Evolutionary conservation across 2,113 vertebrate genomes (phyloP).

Genomic region (Symphodus melops): DNA sequence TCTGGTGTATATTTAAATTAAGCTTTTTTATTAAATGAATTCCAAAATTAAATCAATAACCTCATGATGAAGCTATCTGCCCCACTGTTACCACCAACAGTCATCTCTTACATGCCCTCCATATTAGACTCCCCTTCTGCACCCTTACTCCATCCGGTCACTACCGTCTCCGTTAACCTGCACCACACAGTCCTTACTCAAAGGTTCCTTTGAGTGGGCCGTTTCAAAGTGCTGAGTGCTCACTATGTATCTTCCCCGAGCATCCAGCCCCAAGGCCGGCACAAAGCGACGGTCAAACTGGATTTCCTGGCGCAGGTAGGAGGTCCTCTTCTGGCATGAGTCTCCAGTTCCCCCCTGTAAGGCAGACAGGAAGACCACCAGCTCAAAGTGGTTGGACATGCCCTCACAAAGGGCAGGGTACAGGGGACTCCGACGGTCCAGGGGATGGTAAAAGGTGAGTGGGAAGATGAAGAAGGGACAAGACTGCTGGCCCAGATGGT

Average conservation of each 20-base stretch:
- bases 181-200: constrained; percentile 91
- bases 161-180: constrained; percentile 90
- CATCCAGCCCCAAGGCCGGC: constrained; percentile 82
- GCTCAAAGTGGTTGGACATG: constrained; percentile 86
- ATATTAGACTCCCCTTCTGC: background rate
- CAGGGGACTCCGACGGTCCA: constrained; percentile 89
- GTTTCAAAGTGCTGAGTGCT: constrained; percentile 93
- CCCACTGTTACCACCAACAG: background rate
- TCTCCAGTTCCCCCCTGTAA: constrained; percentile 95
- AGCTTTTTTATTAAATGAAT: constrained; percentile 15
- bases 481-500: constrained; percentile 84
- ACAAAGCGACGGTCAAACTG: constrained; percentile 88
- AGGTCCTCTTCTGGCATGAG: constrained; percentile 94
- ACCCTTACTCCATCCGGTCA: constrained; percentile 76
- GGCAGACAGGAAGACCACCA: constrained; percentile 94
- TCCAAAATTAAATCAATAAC: constrained; percentile 27
- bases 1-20: constrained; percentile 31
- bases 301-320: constrained; percentile 94
- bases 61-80: constrained; percentile 35
- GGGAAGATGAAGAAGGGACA: constrained; percentile 96
- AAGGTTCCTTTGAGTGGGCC: constrained; percentile 82
- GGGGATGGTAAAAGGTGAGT: constrained; percentile 90
- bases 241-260: constrained; percentile 88
- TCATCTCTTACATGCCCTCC: constrained; percentile 4
- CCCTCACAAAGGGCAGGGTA: constrained; percentile 86